Conservation (phyloP, 2,888 invertebrate genomes). For the Norana najaformis region DNA sequence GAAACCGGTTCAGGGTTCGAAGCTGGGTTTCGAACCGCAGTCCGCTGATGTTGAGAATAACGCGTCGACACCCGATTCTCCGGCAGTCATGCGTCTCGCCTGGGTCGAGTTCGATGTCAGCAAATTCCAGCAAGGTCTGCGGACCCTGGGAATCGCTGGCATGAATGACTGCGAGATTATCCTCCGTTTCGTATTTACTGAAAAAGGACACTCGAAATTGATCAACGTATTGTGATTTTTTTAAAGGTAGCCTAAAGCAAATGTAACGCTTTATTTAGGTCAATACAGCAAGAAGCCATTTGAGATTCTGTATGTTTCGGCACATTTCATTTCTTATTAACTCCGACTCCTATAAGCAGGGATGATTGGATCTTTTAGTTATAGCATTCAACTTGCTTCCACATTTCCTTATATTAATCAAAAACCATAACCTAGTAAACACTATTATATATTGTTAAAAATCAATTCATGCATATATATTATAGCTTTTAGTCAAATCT, state of each 20-base stretch:
- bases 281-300: not conserved
- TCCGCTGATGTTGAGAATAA: conserved; percentile 53
- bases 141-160: not conserved
- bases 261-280: not conserved
- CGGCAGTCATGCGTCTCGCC: not conserved
- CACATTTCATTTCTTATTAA: not conserved
- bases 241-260: not conserved
- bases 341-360: not conserved
- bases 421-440: not conserved
- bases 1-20: conserved; percentile 55
- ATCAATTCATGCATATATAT: not conserved
- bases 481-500: not conserved
- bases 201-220: not conserved
- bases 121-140: not conserved
- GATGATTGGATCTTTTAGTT: not conserved
- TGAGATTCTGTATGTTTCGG: not conserved
- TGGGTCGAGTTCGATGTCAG: not conserved
- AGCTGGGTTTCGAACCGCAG: conserved; percentile 60
- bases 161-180: not conserved
- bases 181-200: conserved; percentile 13
- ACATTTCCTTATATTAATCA: not conserved
- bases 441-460: not conserved
- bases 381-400: not conserved
- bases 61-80: conserved; percentile 33
- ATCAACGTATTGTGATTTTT: too few relatives aligned